A percentile compares a stretch with the other conserved stretches of the same genome.
phyloP scores from a whole-genome alignment of 1,140 invertebrate species.

The Teleopsis dalmanni region DNA sequence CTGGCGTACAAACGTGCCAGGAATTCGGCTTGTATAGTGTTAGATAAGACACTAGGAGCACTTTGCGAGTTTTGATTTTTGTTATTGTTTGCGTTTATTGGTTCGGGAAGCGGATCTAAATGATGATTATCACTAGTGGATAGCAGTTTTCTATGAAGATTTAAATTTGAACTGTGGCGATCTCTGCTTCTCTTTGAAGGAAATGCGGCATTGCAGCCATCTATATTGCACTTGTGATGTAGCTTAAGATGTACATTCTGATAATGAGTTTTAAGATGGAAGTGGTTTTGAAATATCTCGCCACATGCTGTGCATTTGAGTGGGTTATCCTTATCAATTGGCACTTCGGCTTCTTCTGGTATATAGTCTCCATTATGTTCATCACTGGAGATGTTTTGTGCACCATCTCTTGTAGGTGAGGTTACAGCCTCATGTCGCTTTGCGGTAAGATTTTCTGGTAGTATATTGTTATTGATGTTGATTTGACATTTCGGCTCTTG shows the following conservation, averaged over 20 bases:
- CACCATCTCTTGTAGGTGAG: background rate
- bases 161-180: slow-evolving; percentile 85
- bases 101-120: slow-evolving; percentile 34
- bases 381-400: no score
- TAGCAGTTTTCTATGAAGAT: slow-evolving; percentile 80
- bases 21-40: slow-evolving; percentile 67
- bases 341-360: slow-evolving; percentile 61
- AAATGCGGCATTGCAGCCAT: slow-evolving; percentile 93
- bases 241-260: slow-evolving; percentile 93
- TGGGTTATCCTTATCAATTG: slow-evolving; percentile 66
- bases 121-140: slow-evolving; percentile 59
- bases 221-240: slow-evolving; percentile 92
- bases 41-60: slow-evolving; percentile 11
- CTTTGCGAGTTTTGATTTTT: slow-evolving; percentile 34
- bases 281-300: slow-evolving; percentile 90
- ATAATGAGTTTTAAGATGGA: slow-evolving; percentile 91
- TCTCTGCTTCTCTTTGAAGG: slow-evolving; percentile 91
- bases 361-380: slow-evolving; percentile 13
- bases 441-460: slow-evolving; percentile 4
- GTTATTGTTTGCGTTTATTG: slow-evolving; percentile 41
- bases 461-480: slow-evolving; percentile 9
- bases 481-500: slow-evolving; percentile 4
- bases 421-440: background rate
- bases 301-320: slow-evolving; percentile 84
- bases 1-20: slow-evolving; percentile 75